phyloP scores from a whole-genome alignment of 2,888 invertebrate genomes.

The Eupithecia exiguata region DNA sequence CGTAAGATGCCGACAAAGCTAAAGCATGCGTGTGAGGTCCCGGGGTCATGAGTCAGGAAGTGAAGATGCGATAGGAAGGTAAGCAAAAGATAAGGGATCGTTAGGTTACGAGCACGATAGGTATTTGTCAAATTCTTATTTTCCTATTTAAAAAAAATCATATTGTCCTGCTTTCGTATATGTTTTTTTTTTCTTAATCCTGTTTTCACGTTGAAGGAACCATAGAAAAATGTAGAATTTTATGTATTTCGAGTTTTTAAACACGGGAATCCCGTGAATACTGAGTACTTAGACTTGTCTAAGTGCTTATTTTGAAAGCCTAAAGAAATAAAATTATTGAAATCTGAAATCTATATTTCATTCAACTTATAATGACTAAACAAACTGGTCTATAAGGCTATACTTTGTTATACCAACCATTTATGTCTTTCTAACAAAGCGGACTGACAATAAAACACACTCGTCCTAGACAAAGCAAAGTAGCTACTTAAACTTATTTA shows the following conservation, averaged over 20 bases:
- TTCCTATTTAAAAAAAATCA: neutral
- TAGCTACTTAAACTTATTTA: constrained; percentile 33
- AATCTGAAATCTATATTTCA: neutral
- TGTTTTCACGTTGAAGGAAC: neutral
- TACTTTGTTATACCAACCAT: constrained; percentile 1
- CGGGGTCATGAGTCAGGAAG: constrained; percentile 25
- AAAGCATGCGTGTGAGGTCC: constrained; percentile 14
- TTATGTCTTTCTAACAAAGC: constrained; percentile 13
- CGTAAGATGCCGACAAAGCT: constrained; percentile 18
- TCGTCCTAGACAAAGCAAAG: constrained; percentile 22
- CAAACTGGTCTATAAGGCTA: neutral
- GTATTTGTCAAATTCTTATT: neutral
- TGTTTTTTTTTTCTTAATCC: no score
- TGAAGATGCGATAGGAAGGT: constrained; percentile 14
- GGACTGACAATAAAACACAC: constrained; percentile 25
- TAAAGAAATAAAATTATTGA: no score
- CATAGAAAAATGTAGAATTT: no score
- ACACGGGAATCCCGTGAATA: no score
- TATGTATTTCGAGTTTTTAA: no score
- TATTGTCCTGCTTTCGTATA: neutral
- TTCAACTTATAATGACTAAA: neutral
- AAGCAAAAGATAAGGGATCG: constrained; percentile 10
- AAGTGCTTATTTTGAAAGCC: no score
- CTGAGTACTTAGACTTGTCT: no score
- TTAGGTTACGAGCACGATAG: neutral